These are phyloP conservation scores for Excalfactoria chinensis DNA, from an alignment of 2,113 vertebrate species.

Conservation along the genomic window DNA sequence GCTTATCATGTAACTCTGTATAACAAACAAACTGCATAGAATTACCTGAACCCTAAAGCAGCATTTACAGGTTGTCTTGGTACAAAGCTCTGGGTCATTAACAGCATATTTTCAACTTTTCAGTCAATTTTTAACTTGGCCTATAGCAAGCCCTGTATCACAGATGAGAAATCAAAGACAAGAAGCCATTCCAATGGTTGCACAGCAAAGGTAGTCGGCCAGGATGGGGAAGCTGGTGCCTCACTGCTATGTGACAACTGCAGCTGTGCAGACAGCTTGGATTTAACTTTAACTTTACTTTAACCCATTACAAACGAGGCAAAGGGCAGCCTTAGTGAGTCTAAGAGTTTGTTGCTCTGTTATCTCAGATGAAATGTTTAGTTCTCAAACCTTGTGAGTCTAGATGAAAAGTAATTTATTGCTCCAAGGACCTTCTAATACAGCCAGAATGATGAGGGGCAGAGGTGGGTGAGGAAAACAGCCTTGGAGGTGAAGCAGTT, in stretches of 20 bases:
- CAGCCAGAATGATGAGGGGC: not conserved
- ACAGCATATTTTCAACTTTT: not conserved
- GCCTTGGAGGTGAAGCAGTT: not conserved
- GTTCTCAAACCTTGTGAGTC: not conserved
- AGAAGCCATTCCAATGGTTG: not conserved
- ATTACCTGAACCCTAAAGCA: not conserved
- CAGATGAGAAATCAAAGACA: not conserved
- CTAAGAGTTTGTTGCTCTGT: not conserved
- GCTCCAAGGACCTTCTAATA: not conserved
- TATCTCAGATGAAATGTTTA: not conserved
- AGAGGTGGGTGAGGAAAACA: not conserved
- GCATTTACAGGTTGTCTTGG: rapidly evolving
- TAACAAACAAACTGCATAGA: not conserved
- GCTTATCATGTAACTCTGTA: not conserved
- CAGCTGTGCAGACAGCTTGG: not conserved
- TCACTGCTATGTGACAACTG: not conserved
- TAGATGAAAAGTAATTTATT: not conserved
- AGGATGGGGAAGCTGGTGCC: not conserved
- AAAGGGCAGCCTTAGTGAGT: rapidly evolving
- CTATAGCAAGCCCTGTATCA: not conserved
- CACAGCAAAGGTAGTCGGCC: not conserved
- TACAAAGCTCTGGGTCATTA: not conserved
- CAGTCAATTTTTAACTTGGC: not conserved
- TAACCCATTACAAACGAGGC: not conserved
- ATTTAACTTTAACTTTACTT: not conserved